These are phyloP conservation scores for Geopemphigus sp. DNA, from an alignment of 1,140 invertebrate genomes.

Conservation along the genomic window DNA sequence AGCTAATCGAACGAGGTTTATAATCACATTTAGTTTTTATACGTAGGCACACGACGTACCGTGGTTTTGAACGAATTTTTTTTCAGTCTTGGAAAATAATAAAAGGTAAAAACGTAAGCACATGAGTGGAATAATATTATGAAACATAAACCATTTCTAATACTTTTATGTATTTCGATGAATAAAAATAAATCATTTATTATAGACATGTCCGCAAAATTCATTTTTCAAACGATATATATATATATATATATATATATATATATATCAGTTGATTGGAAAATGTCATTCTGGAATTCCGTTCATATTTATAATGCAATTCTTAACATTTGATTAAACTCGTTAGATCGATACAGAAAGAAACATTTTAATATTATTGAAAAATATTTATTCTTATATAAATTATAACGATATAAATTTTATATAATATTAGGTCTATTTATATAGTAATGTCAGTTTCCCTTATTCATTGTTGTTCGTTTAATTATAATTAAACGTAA, in stretches of 20 bases:
- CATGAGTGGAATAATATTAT: neutral
- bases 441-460: too few species aligned
- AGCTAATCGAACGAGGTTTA: neutral
- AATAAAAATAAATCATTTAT: neutral
- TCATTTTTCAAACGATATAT: neutral
- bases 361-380: neutral
- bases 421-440: too few species aligned
- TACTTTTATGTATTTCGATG: neutral
- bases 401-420: too few species aligned
- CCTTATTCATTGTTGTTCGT: too few species aligned
- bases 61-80: neutral
- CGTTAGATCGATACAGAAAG: neutral
- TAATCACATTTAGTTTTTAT: neutral
- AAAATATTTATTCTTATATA: too few species aligned
- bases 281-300: neutral
- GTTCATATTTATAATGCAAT: neutral
- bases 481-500: too few species aligned
- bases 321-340: neutral
- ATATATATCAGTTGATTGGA: neutral
- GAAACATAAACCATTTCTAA: neutral
- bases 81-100: neutral
- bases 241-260: too few species aligned
- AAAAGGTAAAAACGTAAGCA: neutral
- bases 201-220: slow-evolving; percentile 6
- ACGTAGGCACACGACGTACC: neutral